These are phyloP conservation scores for Pycnomerus fuliginosus DNA, from an alignment of 2,888 invertebrate genomes.

Conservation along the genomic window DNA sequence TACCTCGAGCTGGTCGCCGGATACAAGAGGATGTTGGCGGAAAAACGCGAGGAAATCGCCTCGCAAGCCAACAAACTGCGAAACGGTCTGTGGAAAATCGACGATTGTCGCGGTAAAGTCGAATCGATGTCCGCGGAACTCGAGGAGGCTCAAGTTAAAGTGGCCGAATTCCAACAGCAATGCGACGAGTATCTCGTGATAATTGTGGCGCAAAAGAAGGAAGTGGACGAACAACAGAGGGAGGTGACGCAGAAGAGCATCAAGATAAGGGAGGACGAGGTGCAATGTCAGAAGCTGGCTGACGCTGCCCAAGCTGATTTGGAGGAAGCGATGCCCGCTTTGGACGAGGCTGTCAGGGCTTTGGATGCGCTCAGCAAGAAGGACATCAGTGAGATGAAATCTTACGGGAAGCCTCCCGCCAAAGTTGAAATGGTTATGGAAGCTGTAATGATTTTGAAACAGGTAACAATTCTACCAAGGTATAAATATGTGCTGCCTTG, in stretches of 20 bases:
- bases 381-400: conserved; percentile 87
- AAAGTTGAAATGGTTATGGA: conserved; percentile 90
- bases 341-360: conserved; percentile 80
- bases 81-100: conserved; percentile 83
- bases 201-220: conserved; percentile 76
- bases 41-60: conserved; percentile 71
- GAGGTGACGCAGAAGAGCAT: conserved; percentile 68
- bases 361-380: conserved; percentile 80
- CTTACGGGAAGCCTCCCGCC: conserved; percentile 82
- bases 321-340: conserved; percentile 81
- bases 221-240: conserved; percentile 80
- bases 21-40: conserved; percentile 74
- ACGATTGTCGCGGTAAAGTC: conserved; percentile 80
- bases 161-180: conserved; percentile 74
- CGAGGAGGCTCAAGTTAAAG: conserved; percentile 73
- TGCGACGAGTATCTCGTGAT: conserved; percentile 84
- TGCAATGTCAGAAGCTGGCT: conserved; percentile 78
- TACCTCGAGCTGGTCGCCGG: conserved; percentile 82
- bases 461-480: conserved; percentile 51
- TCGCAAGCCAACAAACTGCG: conserved; percentile 75
- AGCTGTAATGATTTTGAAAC: conserved; percentile 79
- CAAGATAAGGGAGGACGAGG: conserved; percentile 77
- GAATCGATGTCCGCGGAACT: conserved; percentile 82
- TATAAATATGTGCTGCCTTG: background rate
- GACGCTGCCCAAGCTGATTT: conserved; percentile 81